Base-by-base conservation (phyloP, 2,888 invertebrate genomes). In the Sinohyriopsis cumingii region DNA sequence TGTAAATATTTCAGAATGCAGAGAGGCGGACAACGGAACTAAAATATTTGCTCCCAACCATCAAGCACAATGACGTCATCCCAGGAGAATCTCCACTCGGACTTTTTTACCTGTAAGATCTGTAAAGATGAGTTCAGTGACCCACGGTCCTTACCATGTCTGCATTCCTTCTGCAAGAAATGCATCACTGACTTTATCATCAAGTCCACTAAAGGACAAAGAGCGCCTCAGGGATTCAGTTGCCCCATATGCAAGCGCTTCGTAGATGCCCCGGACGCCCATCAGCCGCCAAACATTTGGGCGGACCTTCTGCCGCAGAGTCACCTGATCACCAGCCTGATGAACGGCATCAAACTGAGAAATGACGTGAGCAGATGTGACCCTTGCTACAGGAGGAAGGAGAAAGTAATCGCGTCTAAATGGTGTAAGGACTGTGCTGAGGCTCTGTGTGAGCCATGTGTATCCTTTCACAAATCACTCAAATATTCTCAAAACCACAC, bases 381-480 rank as follows among this genome's bases (percentile, higher is more conserved):
- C 66, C 80, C 83, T 7, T 77, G 75, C 68, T 82, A 72, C 62
- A 78, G 77, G 57, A 75, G 79, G 55, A 82, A 73, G 57, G 80
- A 78, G 57, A 79, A 75, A 60, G 79, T 79, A 33, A 83, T 82
- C 28, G 82, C 77, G 15, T 69, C 79, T 5, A 75, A 76, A 64
- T 79, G 80, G 79, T 83, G 83, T 61, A 80, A 76, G 19, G 78
- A 78, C 67, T 80, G 80, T 65, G 75, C 75, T 0, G 80, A 80
- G 59, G 80, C 80, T 6, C 68, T 78, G 5, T 80, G 80, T 54
- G 78, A 80, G 54, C 76, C 75, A 33, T 80, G 80, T 24, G 78
- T 74, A n/a, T 63, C 72, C 28, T 81, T 79, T 68, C 80, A 80
- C 45, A 72, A 72, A 55, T 78, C 78, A 5, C 60, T 80, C 67